These are phyloP conservation scores for Falcunculus frontatus DNA, from an alignment of 2,113 vertebrate species.

Conservation along the genomic window DNA sequence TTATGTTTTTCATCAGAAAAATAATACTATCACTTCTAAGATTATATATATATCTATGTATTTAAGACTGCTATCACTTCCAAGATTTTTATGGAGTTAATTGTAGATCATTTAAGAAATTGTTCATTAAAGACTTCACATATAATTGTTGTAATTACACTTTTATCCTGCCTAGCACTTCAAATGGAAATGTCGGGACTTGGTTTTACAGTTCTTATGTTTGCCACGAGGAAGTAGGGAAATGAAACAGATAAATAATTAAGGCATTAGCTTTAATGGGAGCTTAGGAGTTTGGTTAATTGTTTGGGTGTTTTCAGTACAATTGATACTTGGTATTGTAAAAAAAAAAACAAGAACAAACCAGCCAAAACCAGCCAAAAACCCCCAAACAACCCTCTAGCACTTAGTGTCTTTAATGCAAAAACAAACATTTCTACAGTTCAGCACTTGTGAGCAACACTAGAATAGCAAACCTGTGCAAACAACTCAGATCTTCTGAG, in stretches of 20 bases:
- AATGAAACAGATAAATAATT: neutral
- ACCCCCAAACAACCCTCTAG: neutral
- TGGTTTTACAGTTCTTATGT: neutral
- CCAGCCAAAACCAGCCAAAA: neutral
- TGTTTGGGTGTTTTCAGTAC: neutral
- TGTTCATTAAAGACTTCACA: neutral
- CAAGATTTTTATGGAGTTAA: neutral
- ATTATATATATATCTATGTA: neutral
- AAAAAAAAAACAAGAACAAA: neutral
- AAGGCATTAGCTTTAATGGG: neutral
- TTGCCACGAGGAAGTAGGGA: neutral
- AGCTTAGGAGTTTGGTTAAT: neutral
- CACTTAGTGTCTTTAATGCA: neutral
- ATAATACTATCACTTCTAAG: neutral
- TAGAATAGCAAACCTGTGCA: constrained; percentile 47
- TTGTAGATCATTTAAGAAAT: neutral
- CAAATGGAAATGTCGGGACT: neutral
- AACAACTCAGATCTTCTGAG: constrained; percentile 28
- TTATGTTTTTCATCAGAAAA: neutral
- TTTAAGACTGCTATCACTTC: neutral
- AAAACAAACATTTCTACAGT: neutral
- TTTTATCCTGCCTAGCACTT: neutral
- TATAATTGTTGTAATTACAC: neutral
- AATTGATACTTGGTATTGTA: neutral
- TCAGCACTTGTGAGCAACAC: constrained; percentile 28